Base-by-base conservation (phyloP, 2,113 vertebrate species). In the Riparia riparia region DNA sequence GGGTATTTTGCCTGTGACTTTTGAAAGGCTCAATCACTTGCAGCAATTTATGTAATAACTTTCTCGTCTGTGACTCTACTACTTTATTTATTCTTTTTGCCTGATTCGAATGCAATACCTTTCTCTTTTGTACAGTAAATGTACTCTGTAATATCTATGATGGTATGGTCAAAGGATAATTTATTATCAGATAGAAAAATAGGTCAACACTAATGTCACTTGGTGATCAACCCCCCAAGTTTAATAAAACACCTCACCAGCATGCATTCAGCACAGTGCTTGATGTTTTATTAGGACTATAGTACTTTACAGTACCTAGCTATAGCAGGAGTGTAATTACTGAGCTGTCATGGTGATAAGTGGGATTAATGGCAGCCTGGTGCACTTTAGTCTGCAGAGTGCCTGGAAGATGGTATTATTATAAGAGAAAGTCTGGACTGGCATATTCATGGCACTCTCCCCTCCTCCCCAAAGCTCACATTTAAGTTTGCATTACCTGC, bases 111-210 rank as follows among this genome's bases (percentile, higher is more conserved):
- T 71, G 85, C 93, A 85, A 68, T 92, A 82, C 93, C 94, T 96
- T 97, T 97, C 80, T 97, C 82, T 96, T 98, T 94, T 82, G 94
- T 97, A 95, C 93, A 95, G 97, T 90, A 97, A 97, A 97, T 98
- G 96, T 93, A 97, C 93, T 97, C 95, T 96, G 97, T 98, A 98
- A 98, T 99, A 98, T 98, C 97, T 97, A 93, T 98, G 98, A 98
- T 97, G 97, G 97, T 97, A 88, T 97, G 97, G 98, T 98, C 98
- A 98, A 98, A 97, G 97, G 97, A 98, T 99, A 98, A 99, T 98
- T 99, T 98, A 99, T 99, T 98, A 98, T 98, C 98, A 98, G 98
- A 98, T 98, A 97, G 98, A 98, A 98, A 99, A 99, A 98, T 98
- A 98, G 98, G 98, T 99, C 98, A 98, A 98, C 96, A 93, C 93